Conservation (phyloP, 2,797 vertebrate genomes). For the Gallirallus australis region DNA sequence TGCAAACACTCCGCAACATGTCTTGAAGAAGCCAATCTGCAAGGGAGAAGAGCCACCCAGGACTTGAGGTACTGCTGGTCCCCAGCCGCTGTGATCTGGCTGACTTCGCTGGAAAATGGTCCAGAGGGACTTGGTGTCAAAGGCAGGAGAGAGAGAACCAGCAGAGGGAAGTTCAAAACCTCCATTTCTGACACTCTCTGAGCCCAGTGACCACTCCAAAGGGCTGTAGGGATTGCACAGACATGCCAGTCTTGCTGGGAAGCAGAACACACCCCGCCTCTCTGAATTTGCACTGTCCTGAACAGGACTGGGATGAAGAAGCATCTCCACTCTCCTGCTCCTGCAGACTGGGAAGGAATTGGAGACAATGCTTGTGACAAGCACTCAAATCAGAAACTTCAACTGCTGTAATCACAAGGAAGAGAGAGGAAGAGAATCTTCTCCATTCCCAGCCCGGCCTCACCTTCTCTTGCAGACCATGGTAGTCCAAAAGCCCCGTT, state of each 20-base stretch:
- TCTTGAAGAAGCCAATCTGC: background rate
- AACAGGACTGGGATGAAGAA: background rate
- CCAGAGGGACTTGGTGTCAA: background rate
- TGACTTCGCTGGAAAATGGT: background rate
- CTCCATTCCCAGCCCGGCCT: background rate
- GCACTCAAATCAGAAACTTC: background rate
- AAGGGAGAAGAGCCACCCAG: background rate
- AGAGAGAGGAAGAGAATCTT: background rate
- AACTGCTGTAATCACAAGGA: background rate
- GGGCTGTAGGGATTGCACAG: background rate
- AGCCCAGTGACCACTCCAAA: background rate
- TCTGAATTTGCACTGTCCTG: background rate
- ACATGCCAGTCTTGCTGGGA: rapidly evolving
- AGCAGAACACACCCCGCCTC: background rate
- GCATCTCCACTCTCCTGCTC: background rate
- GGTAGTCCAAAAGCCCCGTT: background rate
- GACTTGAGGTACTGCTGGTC: background rate
- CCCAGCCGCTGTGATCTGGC: background rate
- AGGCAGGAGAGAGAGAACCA: background rate
- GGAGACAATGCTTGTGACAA: background rate
- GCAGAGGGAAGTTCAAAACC: background rate
- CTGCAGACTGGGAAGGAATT: background rate
- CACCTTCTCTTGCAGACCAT: background rate
- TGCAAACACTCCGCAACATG: background rate
- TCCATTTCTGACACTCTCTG: background rate